Percentiles rank a stretch among this genome's conserved stretches.
Conservation (phyloP, 2,797 vertebrate species). For the Nyctibius grandis region DNA sequence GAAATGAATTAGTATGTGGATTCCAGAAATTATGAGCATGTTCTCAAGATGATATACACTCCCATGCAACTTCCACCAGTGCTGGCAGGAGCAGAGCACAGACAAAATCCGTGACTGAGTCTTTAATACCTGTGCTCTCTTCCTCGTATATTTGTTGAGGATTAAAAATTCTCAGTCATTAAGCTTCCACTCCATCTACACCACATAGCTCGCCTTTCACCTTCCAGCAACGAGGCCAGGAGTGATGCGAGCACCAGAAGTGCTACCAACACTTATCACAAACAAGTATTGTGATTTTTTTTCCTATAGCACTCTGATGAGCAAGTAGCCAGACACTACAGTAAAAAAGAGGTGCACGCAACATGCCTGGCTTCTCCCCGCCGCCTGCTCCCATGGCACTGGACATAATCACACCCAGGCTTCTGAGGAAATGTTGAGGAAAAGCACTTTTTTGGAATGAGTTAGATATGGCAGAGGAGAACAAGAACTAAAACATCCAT, state of each 20-base stretch:
- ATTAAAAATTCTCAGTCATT: not conserved
- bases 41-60: slow-evolving; percentile 29
- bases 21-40: slow-evolving; percentile 18
- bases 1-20: slow-evolving; percentile 16
- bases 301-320: not conserved
- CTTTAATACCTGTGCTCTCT: not conserved
- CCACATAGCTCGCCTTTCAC: not conserved
- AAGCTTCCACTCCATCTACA: not conserved
- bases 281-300: not conserved
- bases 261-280: not conserved
- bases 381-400: not conserved
- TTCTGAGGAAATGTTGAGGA: not conserved
- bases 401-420: not conserved
- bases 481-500: not conserved
- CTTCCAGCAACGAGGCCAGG: not conserved
- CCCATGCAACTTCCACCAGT: not conserved
- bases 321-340: not conserved
- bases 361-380: accelerated
- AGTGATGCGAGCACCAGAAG: not conserved
- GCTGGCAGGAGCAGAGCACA: not conserved
- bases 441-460: not conserved
- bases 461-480: not conserved
- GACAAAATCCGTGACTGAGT: not conserved
- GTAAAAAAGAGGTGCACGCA: not conserved
- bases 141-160: not conserved